Conservation (phyloP, 1,140 invertebrate genomes). For the Drosophila kohkoa region DNA sequence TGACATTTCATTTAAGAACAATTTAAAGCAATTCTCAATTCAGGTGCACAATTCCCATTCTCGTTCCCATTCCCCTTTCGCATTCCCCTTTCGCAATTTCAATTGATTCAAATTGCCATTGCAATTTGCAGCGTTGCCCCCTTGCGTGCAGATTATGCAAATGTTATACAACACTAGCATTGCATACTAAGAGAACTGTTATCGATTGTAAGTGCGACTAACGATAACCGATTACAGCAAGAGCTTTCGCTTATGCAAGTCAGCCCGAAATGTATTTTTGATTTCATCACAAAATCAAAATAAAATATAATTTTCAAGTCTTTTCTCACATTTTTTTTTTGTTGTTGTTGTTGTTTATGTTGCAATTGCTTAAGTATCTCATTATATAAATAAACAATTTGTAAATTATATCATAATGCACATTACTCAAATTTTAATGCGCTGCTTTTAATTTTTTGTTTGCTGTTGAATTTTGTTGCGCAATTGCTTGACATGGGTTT, state of each 20-base stretch:
- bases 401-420: slow-evolving; percentile 24
- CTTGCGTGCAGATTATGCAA: neutral
- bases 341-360: too few species aligned
- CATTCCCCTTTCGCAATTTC: neutral
- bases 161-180: slow-evolving; percentile 21
- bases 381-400: neutral
- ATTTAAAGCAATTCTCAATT: slow-evolving; percentile 40
- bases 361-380: too few species aligned
- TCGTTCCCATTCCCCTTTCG: neutral
- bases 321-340: too few species aligned
- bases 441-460: neutral
- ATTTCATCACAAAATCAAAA: neutral
- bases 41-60: slow-evolving; percentile 15
- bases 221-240: slow-evolving; percentile 12
- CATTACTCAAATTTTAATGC: slow-evolving; percentile 21
- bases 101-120: slow-evolving; percentile 28
- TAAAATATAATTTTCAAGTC: too few species aligned
- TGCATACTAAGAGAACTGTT: neutral
- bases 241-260: neutral
- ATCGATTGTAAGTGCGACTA: slow-evolving; percentile 13
- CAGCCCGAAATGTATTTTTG: neutral
- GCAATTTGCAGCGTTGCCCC: slow-evolving; percentile 27
- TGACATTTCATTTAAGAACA: slow-evolving; percentile 28
- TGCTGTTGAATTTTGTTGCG: slow-evolving; percentile 19
- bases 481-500: slow-evolving; percentile 43